phyloP scores from a whole-genome alignment of 2,888 invertebrate genomes.

The Boloria selene region DNA sequence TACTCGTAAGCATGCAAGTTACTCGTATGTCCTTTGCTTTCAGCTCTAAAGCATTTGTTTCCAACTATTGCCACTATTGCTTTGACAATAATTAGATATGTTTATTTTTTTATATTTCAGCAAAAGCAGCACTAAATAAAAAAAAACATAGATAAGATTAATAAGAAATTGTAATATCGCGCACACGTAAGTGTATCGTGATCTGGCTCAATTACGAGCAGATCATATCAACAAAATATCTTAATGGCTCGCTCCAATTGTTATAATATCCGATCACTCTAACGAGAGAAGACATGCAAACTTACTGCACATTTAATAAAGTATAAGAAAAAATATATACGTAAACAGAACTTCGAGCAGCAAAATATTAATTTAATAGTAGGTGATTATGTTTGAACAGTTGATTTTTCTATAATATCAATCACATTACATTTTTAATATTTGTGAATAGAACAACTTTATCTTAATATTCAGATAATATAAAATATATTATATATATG shows the following conservation, averaged over 20 bases:
- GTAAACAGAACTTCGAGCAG: background rate
- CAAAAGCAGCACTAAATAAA: too few relatives aligned
- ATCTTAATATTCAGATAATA: too few relatives aligned
- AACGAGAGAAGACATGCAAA: constrained; percentile 54
- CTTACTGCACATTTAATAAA: constrained; percentile 38
- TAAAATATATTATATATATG: too few relatives aligned
- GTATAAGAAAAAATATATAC: constrained; percentile 5
- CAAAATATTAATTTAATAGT: background rate
- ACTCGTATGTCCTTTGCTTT: too few relatives aligned
- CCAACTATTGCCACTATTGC: too few relatives aligned
- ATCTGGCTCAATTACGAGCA: constrained; percentile 53
- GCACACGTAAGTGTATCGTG: constrained; percentile 36
- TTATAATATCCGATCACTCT: constrained; percentile 52
- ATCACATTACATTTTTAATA: too few relatives aligned
- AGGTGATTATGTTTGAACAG: background rate
- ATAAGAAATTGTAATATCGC: constrained; percentile 30
- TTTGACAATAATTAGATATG: too few relatives aligned
- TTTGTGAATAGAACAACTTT: too few relatives aligned
- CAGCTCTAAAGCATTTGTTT: too few relatives aligned
- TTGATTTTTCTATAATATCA: too few relatives aligned
- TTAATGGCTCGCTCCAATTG: constrained; percentile 62
- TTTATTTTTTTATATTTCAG: too few relatives aligned
- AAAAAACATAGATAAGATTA: constrained; percentile 14
- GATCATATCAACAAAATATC: constrained; percentile 64
- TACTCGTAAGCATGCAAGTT: too few relatives aligned